phyloP scores from a whole-genome alignment of 2,888 invertebrate genomes.

The Cistogaster globosa region DNA sequence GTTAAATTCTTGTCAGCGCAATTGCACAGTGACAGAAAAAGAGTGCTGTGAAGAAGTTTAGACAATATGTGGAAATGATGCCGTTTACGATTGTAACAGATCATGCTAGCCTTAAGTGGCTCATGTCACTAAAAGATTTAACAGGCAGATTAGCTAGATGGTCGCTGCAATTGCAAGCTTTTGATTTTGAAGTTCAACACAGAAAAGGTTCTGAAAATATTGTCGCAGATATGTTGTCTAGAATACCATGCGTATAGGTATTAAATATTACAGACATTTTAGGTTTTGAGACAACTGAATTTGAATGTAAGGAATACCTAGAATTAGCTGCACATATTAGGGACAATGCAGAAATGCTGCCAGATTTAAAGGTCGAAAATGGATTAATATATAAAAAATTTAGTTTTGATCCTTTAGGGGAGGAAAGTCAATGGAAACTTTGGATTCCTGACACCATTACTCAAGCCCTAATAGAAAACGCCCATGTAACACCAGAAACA shows the following conservation, averaged over 20 bases:
- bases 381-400: background rate
- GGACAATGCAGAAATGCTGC: no score
- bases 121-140: background rate
- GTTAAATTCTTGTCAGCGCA: slow-evolving; percentile 57
- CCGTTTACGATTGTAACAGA: slow-evolving; percentile 29
- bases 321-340: no score
- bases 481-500: slow-evolving; percentile 6
- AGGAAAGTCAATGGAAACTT: slow-evolving; percentile 12
- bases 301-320: no score
- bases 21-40: slow-evolving; percentile 62
- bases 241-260: slow-evolving; percentile 4
- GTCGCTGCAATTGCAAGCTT: slow-evolving; percentile 38
- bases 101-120: no score
- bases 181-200: slow-evolving; percentile 47
- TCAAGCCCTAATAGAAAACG: slow-evolving; percentile 29
- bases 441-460: slow-evolving; percentile 25
- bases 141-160: slow-evolving; percentile 22
- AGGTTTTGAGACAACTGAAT: slow-evolving; percentile 19
- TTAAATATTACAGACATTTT: background rate
- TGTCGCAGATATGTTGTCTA: slow-evolving; percentile 44
- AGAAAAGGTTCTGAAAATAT: slow-evolving; percentile 43
- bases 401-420: background rate
- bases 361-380: background rate
- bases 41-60: slow-evolving; percentile 55
- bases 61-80: slow-evolving; percentile 48